A percentile compares a stretch with the other conserved stretches of the same genome.
Conservation (phyloP, 2,888 invertebrate genomes). For the Heliconius charithonia region DNA sequence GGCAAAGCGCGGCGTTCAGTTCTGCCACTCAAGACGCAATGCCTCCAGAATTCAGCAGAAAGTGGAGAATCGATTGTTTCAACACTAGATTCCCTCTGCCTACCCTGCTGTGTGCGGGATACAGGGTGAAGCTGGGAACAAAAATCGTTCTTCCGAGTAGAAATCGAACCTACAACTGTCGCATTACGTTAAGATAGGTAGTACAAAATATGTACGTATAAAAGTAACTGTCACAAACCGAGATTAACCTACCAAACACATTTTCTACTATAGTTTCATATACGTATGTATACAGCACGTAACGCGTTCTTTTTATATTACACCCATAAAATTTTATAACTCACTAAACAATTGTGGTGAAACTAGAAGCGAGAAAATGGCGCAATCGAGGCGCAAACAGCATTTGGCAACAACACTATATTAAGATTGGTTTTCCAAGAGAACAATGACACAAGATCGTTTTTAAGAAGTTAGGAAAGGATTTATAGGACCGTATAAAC, state of each 20-base stretch:
- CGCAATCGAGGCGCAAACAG: conserved; percentile 57
- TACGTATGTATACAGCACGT: neutral
- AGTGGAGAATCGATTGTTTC: no score
- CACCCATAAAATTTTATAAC: conserved; percentile 44
- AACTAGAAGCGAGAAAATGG: conserved; percentile 52
- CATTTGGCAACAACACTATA: conserved; percentile 80
- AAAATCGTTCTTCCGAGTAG: no score
- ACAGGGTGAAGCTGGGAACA: no score
- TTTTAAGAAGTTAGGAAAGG: conserved; percentile 79
- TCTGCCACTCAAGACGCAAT: no score
- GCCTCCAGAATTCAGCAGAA: no score
- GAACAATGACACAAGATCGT: conserved; percentile 74
- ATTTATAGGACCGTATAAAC: conserved; percentile 77
- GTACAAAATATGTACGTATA: no score
- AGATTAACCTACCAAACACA: neutral
- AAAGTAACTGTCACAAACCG: no score
- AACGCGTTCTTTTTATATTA: conserved; percentile 21
- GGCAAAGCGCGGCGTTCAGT: no score
- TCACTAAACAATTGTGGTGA: conserved; percentile 48
- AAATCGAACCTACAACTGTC: no score
- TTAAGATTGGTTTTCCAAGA: conserved; percentile 78
- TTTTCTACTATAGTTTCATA: conserved; percentile 4
- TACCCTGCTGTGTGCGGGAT: no score
- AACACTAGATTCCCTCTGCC: no score
- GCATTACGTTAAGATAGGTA: no score